These are phyloP conservation scores for Catocala nupta DNA, from an alignment of 2,888 invertebrate species.

Conservation along the genomic window DNA sequence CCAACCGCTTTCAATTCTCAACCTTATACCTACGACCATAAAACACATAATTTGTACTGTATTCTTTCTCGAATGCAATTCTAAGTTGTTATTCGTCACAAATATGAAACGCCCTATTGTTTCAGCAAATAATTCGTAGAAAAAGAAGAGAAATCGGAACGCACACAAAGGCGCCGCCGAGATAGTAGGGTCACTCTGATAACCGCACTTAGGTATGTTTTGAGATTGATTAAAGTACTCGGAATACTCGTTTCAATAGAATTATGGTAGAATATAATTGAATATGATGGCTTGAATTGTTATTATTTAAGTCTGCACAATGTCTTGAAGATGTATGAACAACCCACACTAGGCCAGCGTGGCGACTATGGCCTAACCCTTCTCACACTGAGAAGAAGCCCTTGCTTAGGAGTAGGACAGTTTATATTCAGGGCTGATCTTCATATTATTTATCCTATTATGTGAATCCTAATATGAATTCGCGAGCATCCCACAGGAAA, in stretches of 20 bases:
- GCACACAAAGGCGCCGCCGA: constrained; percentile 70
- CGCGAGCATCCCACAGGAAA: too few relatives aligned
- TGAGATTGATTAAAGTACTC: constrained; percentile 37
- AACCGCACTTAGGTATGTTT: constrained; percentile 37
- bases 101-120: constrained; percentile 80
- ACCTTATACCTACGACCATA: constrained; percentile 46
- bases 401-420: too few relatives aligned
- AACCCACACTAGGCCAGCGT: too few relatives aligned
- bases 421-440: too few relatives aligned
- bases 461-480: too few relatives aligned
- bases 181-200: constrained; percentile 68
- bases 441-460: too few relatives aligned
- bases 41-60: constrained; percentile 8
- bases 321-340: too few relatives aligned
- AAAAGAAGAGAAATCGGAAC: constrained; percentile 80
- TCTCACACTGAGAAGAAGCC: too few relatives aligned
- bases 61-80: constrained; percentile 15
- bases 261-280: not conserved
- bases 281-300: too few relatives aligned
- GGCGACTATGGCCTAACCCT: too few relatives aligned
- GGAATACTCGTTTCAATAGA: constrained; percentile 14
- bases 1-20: constrained; percentile 40
- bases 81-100: constrained; percentile 63
- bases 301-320: too few relatives aligned
- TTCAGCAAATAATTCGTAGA: constrained; percentile 85